Evolutionary conservation across 2,797 vertebrate genomes (phyloP).

Genomic region (Crotalus adamanteus): DNA sequence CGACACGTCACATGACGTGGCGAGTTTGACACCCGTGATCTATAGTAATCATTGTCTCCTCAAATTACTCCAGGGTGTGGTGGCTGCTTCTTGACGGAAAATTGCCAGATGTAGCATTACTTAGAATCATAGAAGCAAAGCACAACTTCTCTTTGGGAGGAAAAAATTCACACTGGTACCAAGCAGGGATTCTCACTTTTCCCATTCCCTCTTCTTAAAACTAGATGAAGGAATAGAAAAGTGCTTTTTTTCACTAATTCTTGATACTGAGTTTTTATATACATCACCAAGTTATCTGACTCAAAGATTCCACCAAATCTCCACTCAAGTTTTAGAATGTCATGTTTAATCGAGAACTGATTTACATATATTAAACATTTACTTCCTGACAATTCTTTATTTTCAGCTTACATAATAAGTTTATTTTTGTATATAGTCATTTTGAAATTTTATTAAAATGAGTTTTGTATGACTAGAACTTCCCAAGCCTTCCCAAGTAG

Average conservation of each 20-base stretch:
- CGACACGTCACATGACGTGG: no score
- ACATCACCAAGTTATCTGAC: background rate
- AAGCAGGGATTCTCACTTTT: background rate
- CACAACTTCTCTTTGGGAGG: background rate
- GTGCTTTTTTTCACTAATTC: background rate
- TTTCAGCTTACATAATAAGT: background rate
- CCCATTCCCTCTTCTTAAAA: background rate
- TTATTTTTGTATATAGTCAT: background rate
- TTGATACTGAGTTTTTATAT: background rate
- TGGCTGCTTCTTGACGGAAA: background rate
- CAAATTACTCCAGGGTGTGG: background rate
- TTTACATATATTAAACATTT: background rate
- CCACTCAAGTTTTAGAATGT: background rate
- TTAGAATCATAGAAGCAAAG: background rate
- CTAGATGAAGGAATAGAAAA: background rate
- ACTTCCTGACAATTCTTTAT: background rate
- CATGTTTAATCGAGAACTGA: background rate
- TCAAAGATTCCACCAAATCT: background rate
- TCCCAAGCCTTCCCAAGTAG: background rate
- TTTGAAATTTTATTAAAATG: background rate
- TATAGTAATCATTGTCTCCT: background rate
- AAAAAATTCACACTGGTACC: background rate
- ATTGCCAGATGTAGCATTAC: background rate
- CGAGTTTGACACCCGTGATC: background rate
- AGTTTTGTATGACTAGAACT: background rate